These are phyloP conservation scores for Papilio helenus DNA, from an alignment of 1,140 invertebrate genomes.

Conservation along the genomic window DNA sequence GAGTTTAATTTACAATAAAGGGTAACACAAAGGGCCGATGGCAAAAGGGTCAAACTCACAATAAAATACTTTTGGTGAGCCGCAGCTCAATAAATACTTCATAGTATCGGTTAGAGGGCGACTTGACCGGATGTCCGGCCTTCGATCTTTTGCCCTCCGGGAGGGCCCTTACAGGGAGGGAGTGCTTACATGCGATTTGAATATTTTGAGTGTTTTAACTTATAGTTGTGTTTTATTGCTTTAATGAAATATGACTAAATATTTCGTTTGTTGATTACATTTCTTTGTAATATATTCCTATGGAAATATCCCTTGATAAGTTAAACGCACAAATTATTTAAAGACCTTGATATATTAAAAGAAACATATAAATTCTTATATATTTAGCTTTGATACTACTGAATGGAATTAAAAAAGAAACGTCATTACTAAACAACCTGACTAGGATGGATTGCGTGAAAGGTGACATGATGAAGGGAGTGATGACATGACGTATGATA, in stretches of 20 bases:
- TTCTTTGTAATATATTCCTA: slow-evolving; percentile 1
- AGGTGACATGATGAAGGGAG: too few relatives aligned
- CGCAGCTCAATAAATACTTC: slow-evolving; percentile 81
- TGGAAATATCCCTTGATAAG: not conserved
- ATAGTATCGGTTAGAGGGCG: slow-evolving; percentile 76
- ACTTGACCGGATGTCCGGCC: slow-evolving; percentile 70
- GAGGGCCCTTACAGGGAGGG: slow-evolving; percentile 43
- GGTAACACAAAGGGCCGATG: slow-evolving; percentile 41
- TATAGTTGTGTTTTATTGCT: slow-evolving; percentile 39
- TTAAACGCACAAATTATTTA: not conserved
- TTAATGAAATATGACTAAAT: slow-evolving; percentile 31
- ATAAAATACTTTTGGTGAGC: slow-evolving; percentile 78
- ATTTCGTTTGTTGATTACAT: slow-evolving; percentile 1
- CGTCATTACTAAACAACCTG: too few relatives aligned
- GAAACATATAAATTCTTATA: not conserved
- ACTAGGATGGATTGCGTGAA: too few relatives aligned
- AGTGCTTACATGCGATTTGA: slow-evolving; percentile 57
- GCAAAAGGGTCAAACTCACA: slow-evolving; percentile 71
- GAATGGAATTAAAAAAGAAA: too few relatives aligned
- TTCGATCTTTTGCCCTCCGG: slow-evolving; percentile 71
- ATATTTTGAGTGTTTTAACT: slow-evolving; percentile 45
- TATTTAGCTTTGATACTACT: not conserved
- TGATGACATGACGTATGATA: too few relatives aligned
- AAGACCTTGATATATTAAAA: not conserved
- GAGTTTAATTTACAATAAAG: slow-evolving; percentile 33